Evolutionary conservation across 2,888 invertebrate species (phyloP), one percentile per base, ranked within the genome.

Genomic region (Pollenia amentaria): DNA sequence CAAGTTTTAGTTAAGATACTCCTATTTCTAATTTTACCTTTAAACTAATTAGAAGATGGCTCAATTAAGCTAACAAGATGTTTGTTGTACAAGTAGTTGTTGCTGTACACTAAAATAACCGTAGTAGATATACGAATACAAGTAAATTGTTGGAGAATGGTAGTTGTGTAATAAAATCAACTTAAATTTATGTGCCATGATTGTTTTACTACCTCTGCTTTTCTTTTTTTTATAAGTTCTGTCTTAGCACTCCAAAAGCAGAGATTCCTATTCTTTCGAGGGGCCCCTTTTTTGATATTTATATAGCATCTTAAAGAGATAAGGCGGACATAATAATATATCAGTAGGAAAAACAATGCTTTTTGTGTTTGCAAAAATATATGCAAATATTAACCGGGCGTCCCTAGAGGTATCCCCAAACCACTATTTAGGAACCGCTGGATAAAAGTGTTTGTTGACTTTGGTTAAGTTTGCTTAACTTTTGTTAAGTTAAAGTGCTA

Each of bases 61-160:
- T 90, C 90, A 90, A 90, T 90, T 90, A 89, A 89, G 89, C 89
- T 87, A 89, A 90, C 90, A 89, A 89, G 89, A 88, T 88, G 88
- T 85, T 89, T 88, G 89, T 88, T 88, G 89, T 88, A 84, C 85
- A 88, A n/a, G n/a, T 70, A 81, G 85, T 88, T 85, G 85, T 88
- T 78, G 75, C 46, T 48, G 40, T 69, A 69, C 69, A 69, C 16
- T 21, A n/a, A 9, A n/a, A 10, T 14, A 40, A 8, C 18, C 3
- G 16, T 8, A 12, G 55, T 65, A 69, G 69, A 42, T 11, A 42
- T 60, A 48, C 10, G 29, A 55, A 70, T 73, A 73, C 73, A 64
- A 57, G 46, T 75, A 46, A 75, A 73, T 57, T 48, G 65, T 75
- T 72, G 73, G 44, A 21, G 73, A 57, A 48, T 70, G 51, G 79